phyloP scores from a whole-genome alignment of 2,888 invertebrate genomes.

The Endotricha flammealis region DNA sequence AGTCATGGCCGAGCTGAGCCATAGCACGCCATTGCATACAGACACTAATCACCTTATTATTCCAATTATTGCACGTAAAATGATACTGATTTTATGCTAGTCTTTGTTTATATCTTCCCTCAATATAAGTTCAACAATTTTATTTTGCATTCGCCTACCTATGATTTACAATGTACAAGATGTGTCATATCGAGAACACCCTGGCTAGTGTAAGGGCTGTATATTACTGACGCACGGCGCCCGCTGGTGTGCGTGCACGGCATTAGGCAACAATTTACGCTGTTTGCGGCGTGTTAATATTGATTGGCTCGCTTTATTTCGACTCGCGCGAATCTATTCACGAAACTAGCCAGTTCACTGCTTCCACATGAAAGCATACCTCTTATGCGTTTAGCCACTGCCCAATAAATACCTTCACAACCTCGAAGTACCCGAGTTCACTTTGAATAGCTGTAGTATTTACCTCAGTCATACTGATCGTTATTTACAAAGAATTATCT shows the following conservation, averaged over 20 bases:
- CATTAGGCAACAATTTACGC: conserved; percentile 79
- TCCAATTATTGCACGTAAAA: too few relatives aligned
- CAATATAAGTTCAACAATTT: too few relatives aligned
- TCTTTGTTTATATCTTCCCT: too few relatives aligned
- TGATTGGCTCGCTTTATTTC: conserved; percentile 78
- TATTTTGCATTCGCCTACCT: background rate
- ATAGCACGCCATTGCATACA: too few relatives aligned
- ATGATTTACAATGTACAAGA: conserved; percentile 5
- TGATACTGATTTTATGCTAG: too few relatives aligned
- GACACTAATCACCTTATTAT: too few relatives aligned
- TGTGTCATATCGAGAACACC: conserved; percentile 34
- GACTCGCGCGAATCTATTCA: conserved; percentile 71
- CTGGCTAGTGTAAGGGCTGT: conserved; percentile 49
- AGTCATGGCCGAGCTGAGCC: too few relatives aligned
- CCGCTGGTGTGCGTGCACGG: conserved; percentile 60
- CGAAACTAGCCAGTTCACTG: conserved; percentile 37
- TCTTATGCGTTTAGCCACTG: conserved; percentile 5
- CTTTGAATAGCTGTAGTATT: conserved; percentile 3
- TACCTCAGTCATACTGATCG: conserved; percentile 1
- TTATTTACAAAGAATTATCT: conserved; percentile 10
- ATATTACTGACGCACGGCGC: conserved; percentile 39
- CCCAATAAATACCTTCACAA: conserved; percentile 2
- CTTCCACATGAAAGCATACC: conserved; percentile 10
- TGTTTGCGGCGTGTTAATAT: conserved; percentile 79
- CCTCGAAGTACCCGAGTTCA: background rate